Base-by-base conservation (phyloP, 2,888 invertebrate genomes). In the Microctonus brassicae region DNA sequence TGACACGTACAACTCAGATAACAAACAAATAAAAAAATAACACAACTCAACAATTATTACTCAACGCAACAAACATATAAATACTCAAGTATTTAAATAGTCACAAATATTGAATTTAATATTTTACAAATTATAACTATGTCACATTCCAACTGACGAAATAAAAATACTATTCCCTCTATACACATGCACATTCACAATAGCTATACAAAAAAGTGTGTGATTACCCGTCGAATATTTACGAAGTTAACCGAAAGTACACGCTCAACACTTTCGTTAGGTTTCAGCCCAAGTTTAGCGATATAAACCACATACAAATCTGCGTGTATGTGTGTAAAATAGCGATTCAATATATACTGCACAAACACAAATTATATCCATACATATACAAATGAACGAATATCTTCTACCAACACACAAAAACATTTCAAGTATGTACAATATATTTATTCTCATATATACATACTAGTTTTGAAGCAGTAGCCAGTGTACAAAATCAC, bases 31-130 rank as follows among this genome's bases (percentile, higher is more conserved):
- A 20, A 33, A 29, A 60, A 58, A n/a, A 34, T 13, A 20, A 60
- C 7, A 10, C n/a, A n/a, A n/a, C 17, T 10, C 29, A 17, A 60
- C 60, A 60, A 60, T 29, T 10, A n/a, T 39, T 39, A 11, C 39
- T n/a, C 39, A 20, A 39, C 17, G n/a, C 13, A 62, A n/a, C n/a
- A n/a, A n/a, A n/a, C n/a, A n/a, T 62, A 62, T 62, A 62, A 60
- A 62, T 39, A 39, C n/a, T n/a, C 39, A 39, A 39, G 39, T 39
- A n/a, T 39, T 13, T 39, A 39, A 39, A 39, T 39, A n/a, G n/a
- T n/a, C n/a, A n/a, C n/a, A n/a, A n/a, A n/a, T n/a, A n/a, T n/a
- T n/a, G n/a, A n/a, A n/a, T n/a, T n/a, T n/a, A n/a, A 39, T n/a
- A 6, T 39, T 39, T n/a, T 39, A 39, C 39, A n/a, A 39, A 39